Evolutionary conservation across 2,888 invertebrate species (phyloP).

Genomic region (Exocentrus adspersus): DNA sequence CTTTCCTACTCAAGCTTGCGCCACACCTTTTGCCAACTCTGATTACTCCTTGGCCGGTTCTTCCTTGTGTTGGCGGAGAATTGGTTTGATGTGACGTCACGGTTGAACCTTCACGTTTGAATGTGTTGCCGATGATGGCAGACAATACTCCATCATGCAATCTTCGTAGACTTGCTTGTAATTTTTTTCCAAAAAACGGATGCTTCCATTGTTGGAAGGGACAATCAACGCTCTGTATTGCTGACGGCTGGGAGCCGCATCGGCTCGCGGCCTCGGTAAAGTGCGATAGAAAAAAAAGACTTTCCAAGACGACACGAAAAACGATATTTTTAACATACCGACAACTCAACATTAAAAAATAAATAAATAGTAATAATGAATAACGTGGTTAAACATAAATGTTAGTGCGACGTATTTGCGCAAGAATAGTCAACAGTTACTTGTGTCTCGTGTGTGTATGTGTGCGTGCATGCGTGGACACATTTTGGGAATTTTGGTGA

Average conservation of each 20-base stretch:
- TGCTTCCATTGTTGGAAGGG: conserved; percentile 45
- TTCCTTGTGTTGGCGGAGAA: too few species aligned
- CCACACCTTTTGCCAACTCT: too few species aligned
- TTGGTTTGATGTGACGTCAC: too few species aligned
- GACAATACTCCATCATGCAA: too few species aligned
- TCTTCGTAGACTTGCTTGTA: conserved; percentile 10
- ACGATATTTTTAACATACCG: conserved; percentile 52
- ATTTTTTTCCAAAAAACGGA: conserved; percentile 29
- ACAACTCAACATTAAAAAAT: conserved; percentile 54
- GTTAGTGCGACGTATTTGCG: conserved; percentile 58
- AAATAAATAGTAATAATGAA: conserved; percentile 51
- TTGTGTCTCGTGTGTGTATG: conserved; percentile 24
- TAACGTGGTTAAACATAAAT: conserved; percentile 54
- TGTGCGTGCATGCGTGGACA: conserved; percentile 12
- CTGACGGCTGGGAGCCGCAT: conserved; percentile 53
- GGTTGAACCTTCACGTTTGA: too few species aligned
- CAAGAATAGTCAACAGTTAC: conserved; percentile 32
- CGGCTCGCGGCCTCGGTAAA: conserved; percentile 46
- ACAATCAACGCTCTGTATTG: conserved; percentile 57
- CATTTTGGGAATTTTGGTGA: conserved; percentile 16
- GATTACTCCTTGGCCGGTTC: too few species aligned
- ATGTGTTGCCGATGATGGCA: too few species aligned
- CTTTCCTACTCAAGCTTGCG: too few species aligned
- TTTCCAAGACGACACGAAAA: conserved; percentile 32
- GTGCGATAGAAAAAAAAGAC: conserved; percentile 55